These are phyloP conservation scores for Morus bassanus DNA, from an alignment of 2,797 vertebrate species.

Conservation along the genomic window DNA sequence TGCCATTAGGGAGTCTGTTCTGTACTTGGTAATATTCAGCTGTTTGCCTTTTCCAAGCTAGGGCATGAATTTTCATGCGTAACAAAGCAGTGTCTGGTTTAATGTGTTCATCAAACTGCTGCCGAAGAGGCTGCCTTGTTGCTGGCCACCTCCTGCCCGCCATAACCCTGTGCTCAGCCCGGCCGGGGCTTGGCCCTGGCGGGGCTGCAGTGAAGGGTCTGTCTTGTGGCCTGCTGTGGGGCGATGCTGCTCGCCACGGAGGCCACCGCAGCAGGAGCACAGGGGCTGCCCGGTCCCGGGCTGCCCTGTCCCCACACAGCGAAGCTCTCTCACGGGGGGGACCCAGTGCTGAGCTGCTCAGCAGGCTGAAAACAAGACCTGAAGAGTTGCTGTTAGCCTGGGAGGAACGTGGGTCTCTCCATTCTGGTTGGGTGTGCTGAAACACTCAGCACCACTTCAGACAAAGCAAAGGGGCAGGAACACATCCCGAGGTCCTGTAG, in stretches of 20 bases:
- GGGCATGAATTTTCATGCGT: rapidly evolving
- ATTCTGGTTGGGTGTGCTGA: background rate
- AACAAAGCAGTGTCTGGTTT: background rate
- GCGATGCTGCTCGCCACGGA: background rate
- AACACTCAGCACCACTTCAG: background rate
- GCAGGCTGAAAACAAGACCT: background rate
- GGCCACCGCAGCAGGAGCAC: background rate
- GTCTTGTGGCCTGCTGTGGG: rapidly evolving
- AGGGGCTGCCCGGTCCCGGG: background rate
- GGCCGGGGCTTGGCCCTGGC: background rate
- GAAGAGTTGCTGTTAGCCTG: background rate
- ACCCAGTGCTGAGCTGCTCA: background rate
- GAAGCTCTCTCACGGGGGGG: no score
- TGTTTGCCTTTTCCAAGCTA: background rate
- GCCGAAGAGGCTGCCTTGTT: background rate
- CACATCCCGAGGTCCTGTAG: background rate
- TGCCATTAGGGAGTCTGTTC: rapidly evolving
- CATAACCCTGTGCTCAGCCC: background rate
- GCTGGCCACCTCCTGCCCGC: no score
- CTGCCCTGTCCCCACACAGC: background rate
- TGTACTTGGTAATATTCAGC: background rate
- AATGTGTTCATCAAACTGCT: background rate
- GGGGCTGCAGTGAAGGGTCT: background rate
- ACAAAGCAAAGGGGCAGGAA: background rate
- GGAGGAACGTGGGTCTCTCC: background rate